Evolutionary conservation across 2,888 invertebrate species (phyloP), one percentile per base, ranked within the genome.

Genomic region (Callinectes sapidus): DNA sequence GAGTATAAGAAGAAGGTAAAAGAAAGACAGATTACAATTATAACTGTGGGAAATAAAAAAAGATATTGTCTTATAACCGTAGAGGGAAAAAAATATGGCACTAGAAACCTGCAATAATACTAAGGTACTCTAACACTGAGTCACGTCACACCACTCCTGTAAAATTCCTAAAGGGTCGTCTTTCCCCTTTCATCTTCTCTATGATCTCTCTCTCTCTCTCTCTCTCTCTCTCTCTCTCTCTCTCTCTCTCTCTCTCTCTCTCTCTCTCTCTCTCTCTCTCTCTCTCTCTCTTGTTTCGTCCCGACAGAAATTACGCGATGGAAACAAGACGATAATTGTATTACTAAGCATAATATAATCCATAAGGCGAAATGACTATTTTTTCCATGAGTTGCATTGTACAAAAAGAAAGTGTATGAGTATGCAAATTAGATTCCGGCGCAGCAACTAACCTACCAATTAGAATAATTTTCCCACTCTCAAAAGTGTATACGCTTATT

Each of bases 381-480:
- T 71, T 71, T 71, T 71, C 28, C 71, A 71, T 71, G 23, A 71
- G 71, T 28, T 71, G 28, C n/a, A 71, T 23, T 71, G 28, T 71
- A 71, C 28, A 71, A 71, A 66, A 71, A 71, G 71, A 71, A 71
- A 71, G 23, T 71, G 23, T 71, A 71, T 71, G 71, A 71, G 28
- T 28, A 71, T 71, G 71, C 28, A 71, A 71, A 71, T 71, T 71
- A 71, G 71, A 28, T 71, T 71, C 71, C 71, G 6, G 71, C 71
- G n/a, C 71, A 23, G 71, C n/a, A 71, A 71, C 71, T 71, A 71
- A 71, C 28, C 71, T 71, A 71, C 71, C 71, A 71, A 71, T 71
- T 71, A 71, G 71, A 71, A 71, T 71, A 71, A 71, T 71, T 71
- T 71, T 71, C 71, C 23, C 81, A 81, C 35, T 81, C 32, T 5